Evolutionary conservation across 1,140 invertebrate genomes (phyloP).

Genomic region (Drosophila parabipectinata): DNA sequence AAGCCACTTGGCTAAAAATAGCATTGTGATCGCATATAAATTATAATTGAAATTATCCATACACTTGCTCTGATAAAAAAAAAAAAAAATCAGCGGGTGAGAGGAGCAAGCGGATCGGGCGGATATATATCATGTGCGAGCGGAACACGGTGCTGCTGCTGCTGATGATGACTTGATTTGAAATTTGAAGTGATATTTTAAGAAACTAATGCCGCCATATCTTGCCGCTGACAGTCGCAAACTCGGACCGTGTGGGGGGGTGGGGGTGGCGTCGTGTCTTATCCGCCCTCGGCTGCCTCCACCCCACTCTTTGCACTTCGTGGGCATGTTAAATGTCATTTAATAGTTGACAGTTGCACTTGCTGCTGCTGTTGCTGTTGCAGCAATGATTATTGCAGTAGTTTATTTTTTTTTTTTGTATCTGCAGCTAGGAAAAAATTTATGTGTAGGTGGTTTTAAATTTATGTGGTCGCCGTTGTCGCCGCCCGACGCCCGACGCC

Average conservation of each 20-base stretch:
- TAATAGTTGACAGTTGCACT: slow-evolving; percentile 82
- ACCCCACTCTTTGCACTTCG: slow-evolving; percentile 31
- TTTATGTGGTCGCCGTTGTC: slow-evolving; percentile 76
- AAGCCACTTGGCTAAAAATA: slow-evolving; percentile 67
- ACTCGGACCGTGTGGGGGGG: not conserved
- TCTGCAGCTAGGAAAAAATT: slow-evolving; percentile 54
- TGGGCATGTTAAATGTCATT: slow-evolving; percentile 82
- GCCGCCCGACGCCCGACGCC: slow-evolving; percentile 41
- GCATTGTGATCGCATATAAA: slow-evolving; percentile 71
- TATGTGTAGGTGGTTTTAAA: slow-evolving; percentile 69
- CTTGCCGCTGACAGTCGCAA: slow-evolving; percentile 22
- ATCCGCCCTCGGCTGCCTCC: slow-evolving; percentile 8
- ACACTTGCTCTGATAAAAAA: slow-evolving; percentile 36
- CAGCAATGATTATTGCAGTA: slow-evolving; percentile 71
- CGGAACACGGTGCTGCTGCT: slow-evolving; percentile 11
- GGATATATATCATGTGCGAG: slow-evolving; percentile 1
- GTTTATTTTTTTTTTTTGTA: slow-evolving; percentile 39
- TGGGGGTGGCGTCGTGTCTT: slow-evolving; percentile 1
- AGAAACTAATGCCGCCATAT: slow-evolving; percentile 66
- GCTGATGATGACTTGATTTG: slow-evolving; percentile 73
- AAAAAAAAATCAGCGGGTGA: slow-evolving; percentile 15
- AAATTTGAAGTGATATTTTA: slow-evolving; percentile 81
- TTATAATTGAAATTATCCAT: slow-evolving; percentile 77
- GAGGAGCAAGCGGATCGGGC: not conserved
- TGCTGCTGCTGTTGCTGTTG: slow-evolving; percentile 47